Base-by-base conservation (phyloP, 2,888 invertebrate species). In the Exocentrus adspersus region DNA sequence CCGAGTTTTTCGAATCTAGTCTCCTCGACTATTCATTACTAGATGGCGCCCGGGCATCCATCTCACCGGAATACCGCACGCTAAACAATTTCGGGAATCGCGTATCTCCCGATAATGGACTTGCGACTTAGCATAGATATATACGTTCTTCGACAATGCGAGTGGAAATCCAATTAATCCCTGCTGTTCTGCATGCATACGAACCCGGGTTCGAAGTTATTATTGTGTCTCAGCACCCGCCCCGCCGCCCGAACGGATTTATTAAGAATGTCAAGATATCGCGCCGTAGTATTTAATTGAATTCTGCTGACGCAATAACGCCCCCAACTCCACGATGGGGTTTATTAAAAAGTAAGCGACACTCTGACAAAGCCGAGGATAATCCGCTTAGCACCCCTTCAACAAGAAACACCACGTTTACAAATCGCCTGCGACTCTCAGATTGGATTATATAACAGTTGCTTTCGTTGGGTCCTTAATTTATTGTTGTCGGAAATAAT, bases 61-160 rank as follows among this genome's bases (percentile, higher is more conserved):
- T n/a, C n/a, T n/a, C n/a, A n/a, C n/a, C n/a, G n/a, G n/a, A n/a
- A n/a, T n/a, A n/a, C n/a, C n/a, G n/a, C n/a, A n/a, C n/a, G n/a
- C n/a, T n/a, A n/a, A n/a, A n/a, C n/a, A n/a, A n/a, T n/a, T n/a
- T n/a, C n/a, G n/a, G n/a, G n/a, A n/a, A n/a, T n/a, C n/a, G n/a
- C n/a, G n/a, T n/a, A n/a, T n/a, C 64, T 62, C 74, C 62, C 62
- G 75, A 76, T 75, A 80, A 80, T 79, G 68, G 80, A 80, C 79
- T 78, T 81, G 80, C 80, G 80, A 81, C 80, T 81, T 79, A 79
- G 80, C 80, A 79, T 79, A 78, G 79, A 78, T 77, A 79, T n/a
- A n/a, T 78, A 57, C 57, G 57, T 57, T 32, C 57, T 57, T 73
- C 67, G 72, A 78, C 77, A 78, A 78, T 78, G 73, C 76, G 68